These are phyloP conservation scores for Globicephala melas DNA, from an alignment of 2,113 vertebrate species.

Conservation along the genomic window DNA sequence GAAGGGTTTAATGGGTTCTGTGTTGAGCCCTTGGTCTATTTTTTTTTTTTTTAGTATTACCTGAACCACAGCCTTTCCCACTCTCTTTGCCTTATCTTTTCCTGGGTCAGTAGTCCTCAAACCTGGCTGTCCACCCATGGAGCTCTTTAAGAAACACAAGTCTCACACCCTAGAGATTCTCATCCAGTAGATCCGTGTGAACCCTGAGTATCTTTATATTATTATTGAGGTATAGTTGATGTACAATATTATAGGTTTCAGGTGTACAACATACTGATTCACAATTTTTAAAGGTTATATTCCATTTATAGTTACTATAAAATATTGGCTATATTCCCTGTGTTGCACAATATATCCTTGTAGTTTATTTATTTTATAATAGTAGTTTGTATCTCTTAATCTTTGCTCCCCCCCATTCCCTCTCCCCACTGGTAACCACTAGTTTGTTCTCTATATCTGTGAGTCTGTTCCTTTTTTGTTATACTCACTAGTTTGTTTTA, in stretches of 20 bases:
- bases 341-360: background rate
- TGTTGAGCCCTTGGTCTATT: background rate
- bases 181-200: background rate
- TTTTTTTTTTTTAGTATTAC: background rate
- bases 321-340: background rate
- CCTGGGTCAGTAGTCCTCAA: background rate
- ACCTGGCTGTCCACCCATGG: background rate
- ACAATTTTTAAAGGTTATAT: background rate
- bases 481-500: background rate
- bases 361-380: background rate
- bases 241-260: background rate
- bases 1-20: background rate
- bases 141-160: background rate
- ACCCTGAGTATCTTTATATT: background rate
- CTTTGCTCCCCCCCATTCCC: background rate
- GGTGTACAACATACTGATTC: background rate
- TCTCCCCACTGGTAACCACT: background rate
- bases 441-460: background rate
- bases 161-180: background rate
- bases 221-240: background rate
- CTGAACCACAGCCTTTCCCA: background rate
- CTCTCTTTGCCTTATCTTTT: background rate
- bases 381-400: background rate
- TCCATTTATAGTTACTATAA: background rate
- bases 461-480: background rate